Evolutionary conservation across 1,140 invertebrate species (phyloP), one percentile per base, ranked within the genome.

Genomic region (Platyscapa corneri): DNA sequence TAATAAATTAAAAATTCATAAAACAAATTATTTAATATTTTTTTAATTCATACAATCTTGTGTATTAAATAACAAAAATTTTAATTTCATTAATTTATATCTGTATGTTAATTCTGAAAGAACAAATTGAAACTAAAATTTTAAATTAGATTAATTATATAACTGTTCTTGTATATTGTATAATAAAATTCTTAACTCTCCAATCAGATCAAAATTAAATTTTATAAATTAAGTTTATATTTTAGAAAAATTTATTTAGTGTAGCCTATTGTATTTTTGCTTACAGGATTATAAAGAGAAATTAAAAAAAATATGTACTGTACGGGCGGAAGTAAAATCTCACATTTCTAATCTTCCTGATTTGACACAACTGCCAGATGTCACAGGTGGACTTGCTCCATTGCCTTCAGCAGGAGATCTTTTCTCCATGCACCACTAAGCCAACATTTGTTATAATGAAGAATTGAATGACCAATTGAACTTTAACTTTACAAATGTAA

Each of bases 301-400:
- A 91, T 94, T 98, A 64, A 95, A 96, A 86, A 98, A 98, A 93
- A 96, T 98, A 7, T 96, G 96, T 89, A 94, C 95, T 74, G 96
- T 99, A 16, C 94, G 97, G 89, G 94, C 97, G 78, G 98, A 99
- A 93, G 95, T 99, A 1, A 97, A 97, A 90, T 97, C 97, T 56
- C 98, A 99, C 93, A 95, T 99, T 88, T 96, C 97, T 82, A 99
- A 97, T 93, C 93, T 99, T 86, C 98, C 98, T 0, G 98, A 99
- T 93, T 94, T 99, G 67, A 98, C 97, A 1, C 96, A 97, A 88
- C 92, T 99, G 86, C 98, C 98, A 0, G 97, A 98, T 89, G 97
- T 99, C 0, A 98, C 97, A 5, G 97, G 97, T 64, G 97, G 97
- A 3, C 92, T 99, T 27, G 97, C 97, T 20, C 98, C 98, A 0